These are phyloP conservation scores for Stegostoma tigrinum DNA, from an alignment of 2,113 vertebrate genomes.

Conservation along the genomic window DNA sequence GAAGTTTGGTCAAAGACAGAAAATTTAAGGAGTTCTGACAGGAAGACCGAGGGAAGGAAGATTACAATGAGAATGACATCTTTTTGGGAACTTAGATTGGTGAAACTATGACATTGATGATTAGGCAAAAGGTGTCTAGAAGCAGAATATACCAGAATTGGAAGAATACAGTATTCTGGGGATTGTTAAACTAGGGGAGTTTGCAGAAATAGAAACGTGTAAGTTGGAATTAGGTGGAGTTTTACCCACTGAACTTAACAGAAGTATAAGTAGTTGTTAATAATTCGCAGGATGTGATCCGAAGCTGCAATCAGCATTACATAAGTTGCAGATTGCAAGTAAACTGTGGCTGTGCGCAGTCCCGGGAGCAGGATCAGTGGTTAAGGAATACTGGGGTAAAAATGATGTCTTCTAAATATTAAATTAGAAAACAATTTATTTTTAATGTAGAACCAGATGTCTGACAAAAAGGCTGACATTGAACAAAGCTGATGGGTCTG, in stretches of 20 bases:
- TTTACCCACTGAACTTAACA: background rate
- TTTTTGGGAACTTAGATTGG: background rate
- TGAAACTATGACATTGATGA: background rate
- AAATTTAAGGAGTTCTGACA: background rate
- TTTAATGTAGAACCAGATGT: background rate
- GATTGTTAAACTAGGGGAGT: background rate
- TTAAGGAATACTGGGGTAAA: background rate
- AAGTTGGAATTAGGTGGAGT: background rate
- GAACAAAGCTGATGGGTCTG: background rate
- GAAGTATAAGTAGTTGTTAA: background rate
- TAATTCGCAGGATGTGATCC: background rate
- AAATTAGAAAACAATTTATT: background rate
- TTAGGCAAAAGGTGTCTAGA: background rate
- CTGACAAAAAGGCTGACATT: background rate
- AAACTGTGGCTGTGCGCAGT: background rate
- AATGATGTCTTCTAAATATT: background rate
- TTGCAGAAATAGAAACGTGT: too few species aligned
- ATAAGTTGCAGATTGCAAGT: too few species aligned
- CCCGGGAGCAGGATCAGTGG: background rate
- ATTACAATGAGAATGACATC: background rate
- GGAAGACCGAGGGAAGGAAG: background rate
- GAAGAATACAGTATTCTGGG: background rate
- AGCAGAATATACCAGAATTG: background rate
- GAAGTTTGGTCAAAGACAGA: background rate
- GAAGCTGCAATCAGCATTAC: background rate